A percentile compares a stretch with the other conserved stretches of the same genome.
Conservation (phyloP, 1,140 invertebrate species). For the Penaeus vannamei region DNA sequence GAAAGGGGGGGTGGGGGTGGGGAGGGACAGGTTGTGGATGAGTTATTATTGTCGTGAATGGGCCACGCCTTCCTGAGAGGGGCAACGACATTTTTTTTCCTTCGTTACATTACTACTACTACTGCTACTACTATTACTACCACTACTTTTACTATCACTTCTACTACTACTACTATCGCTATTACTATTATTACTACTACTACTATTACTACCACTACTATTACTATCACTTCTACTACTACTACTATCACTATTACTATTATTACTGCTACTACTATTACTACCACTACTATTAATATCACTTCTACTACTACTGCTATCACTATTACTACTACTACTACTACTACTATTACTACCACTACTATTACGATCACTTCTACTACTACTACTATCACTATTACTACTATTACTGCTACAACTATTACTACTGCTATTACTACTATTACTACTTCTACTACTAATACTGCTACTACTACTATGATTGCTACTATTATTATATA, state of each 20-base stretch:
- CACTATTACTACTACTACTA: background rate
- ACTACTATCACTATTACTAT: slow-evolving; percentile 30
- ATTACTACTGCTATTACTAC: no score
- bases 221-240: slow-evolving; percentile 14
- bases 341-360: background rate
- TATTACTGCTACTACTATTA: slow-evolving; percentile 35
- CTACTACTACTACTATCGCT: background rate
- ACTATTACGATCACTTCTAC: no score
- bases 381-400: no score
- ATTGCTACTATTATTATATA: no score
- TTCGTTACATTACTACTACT: background rate
- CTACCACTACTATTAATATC: slow-evolving; percentile 5
- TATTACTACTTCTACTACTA: no score
- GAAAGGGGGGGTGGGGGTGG: no score
- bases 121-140: slow-evolving; percentile 17
- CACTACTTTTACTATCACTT: background rate
- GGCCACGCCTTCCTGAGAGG: no score
- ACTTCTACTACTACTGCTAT: background rate
- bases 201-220: slow-evolving; percentile 13
- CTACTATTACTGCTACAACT: no score
- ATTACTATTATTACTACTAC: background rate
- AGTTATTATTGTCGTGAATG: no score
- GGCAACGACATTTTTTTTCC: background rate
- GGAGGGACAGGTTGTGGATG: no score
- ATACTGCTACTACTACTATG: no score